Base-by-base conservation (phyloP, 2,113 vertebrate species). In the Pedetes capensis region DNA sequence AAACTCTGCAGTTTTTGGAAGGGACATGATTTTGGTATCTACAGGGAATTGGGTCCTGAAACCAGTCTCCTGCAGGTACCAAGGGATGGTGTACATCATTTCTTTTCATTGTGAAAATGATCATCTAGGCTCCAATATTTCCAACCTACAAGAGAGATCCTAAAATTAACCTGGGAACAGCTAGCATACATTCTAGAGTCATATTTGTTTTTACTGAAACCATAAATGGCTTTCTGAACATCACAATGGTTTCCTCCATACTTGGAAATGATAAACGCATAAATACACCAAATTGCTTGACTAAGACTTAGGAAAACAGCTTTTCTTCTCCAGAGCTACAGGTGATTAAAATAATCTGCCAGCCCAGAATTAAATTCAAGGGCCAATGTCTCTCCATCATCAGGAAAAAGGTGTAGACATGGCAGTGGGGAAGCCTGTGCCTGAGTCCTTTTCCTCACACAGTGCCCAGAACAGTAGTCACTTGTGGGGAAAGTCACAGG, bases 401-500 rank as follows among this genome's bases (percentile, higher is more conserved):
- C 8, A 66, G 27, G 32, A n/a, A 8, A 44, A 66, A 9, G 11
- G 11, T 29, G 0, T 6, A 23, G 3, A 23, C 29, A 25, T 87
- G 81, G 20, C 20, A 16, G 27, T 2, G 22, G 42, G 23, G 39
- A n/a, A 66, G 12, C 1, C n/a, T 16, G 1, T 37, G 27, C 34
- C 47, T 23, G 20, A 63, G 51, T 29, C 25, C 2, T 5, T 2
- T 23, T n/a, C 63, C 29, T 63, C 11, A 25, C 0, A 6, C 8
- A 25, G 2, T 1, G 0, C 2, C 1, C 4, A 9, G 3, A 20
- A 4, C 42, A 39, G n/a, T 47, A 0, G 0, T 12, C 49, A 2
- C 6, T n/a, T 42, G 11, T 34, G 42, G 14, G 34, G 37, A 49
- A 25, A 89, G 8, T 5, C 37, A 69, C 29, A 8, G 55, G 42